Base-by-base conservation (phyloP, 2,888 invertebrate genomes). In the Epicampocera succincta region DNA sequence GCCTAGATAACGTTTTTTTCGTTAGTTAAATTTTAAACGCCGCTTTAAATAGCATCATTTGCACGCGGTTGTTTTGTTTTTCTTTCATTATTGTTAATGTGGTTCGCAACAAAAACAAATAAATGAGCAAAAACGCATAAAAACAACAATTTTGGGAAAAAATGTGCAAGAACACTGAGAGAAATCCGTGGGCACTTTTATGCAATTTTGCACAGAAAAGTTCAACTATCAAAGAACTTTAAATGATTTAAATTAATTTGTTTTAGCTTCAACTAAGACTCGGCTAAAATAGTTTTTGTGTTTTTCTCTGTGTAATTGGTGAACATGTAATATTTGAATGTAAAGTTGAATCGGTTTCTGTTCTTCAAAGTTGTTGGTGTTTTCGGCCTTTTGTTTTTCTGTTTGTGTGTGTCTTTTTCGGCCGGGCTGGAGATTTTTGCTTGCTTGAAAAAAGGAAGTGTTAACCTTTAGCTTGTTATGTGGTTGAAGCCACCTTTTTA, bases 41-140 rank as follows among this genome's bases (percentile, higher is more conserved):
- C 88, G 87, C 86, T 88, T 79, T 87, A 87, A 89, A 88, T 88
- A 86, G 89, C 89, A 88, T 87, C 88, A 88, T 89, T 89, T 88
- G 89, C 88, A 89, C 89, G 87, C 88, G 86, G 87, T 84, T 85
- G 85, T 87, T 87, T 40, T 65, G 61, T 63, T 12, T 65, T 58
- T 33, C 46, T 73, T 17, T 75, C 19, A 17, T 54, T 65, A 46
- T 56, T 74, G 56, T 48, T 65, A 65, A 25, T 66, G 21, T 69
- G 48, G n/a, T 21, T 63, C 6, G 65, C 48, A 80, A 46, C 48
- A 76, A 9, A 58, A 72, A 52, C 33, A 80, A 77, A 63, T 52
- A 54, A 73, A 73, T 80, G 19, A 68, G 44, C 12, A 38, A 72
- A 77, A 74, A 82, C 84, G 76, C 78, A 82, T 82, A 73, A 75